Base-by-base conservation (phyloP, 2,888 invertebrate genomes). In the Deilephila elpenor region DNA sequence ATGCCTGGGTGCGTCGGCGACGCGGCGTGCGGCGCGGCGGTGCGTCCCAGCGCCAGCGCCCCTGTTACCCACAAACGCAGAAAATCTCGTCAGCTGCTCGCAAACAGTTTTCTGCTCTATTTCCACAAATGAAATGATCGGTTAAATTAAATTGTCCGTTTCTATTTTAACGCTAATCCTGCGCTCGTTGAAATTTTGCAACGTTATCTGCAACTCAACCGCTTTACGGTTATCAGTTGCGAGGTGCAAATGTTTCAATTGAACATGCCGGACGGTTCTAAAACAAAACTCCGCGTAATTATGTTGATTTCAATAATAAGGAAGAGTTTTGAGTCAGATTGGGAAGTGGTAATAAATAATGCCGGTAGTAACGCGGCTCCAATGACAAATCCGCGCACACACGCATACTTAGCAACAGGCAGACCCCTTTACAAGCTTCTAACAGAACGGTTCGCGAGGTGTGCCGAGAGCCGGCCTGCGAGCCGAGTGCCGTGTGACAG, bases 401-500 rank as follows among this genome's bases (percentile, higher is more conserved):
- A 84, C 84, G 83, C 82, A 89, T 90, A 90, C 89, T 86, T 93
- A 91, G 93, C 90, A 93, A 93, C 93, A 89, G 83, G 83, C 87
- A 88, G 92, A 91, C 93, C 94, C 93, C 92, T 91, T 91, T 90
- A 88, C 88, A 88, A 89, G 88, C 86, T 88, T 93, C 93, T 93
- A 93, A 93, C 91, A 91, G 64, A 44, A 44, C 44, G 34, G 34
- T n/a, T 32, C 44, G 67, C 25, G 67, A 67, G 44, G 37, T 64
- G 64, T 37, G 64, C 56, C 56, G 56, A 56, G 64, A 11, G 37
- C 34, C 34, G 19, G 29, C 20, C 32, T 1, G 29, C 19, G 61
- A 20, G 25, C 56, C 90, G 88, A 84, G 88, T 88, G 86, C 88
- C 88, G 90, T 89, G 89, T 90, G 89, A 88, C 93, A 93, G 93